Evolutionary conservation across 2,888 invertebrate genomes (phyloP).

Genomic region (Tyria jacobaeae): DNA sequence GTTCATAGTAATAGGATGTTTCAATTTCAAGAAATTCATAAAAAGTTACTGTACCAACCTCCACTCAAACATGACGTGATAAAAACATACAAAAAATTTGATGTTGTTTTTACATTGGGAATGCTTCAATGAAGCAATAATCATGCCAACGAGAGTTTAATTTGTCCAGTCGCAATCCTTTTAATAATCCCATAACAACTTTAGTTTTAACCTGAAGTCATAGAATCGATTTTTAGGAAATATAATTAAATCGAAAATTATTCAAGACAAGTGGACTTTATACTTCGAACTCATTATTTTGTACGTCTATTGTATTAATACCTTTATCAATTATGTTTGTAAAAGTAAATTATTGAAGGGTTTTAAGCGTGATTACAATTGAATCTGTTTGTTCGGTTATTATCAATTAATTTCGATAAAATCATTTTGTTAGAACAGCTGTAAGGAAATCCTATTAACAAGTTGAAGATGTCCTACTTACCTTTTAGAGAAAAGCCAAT

Average conservation of each 20-base stretch:
- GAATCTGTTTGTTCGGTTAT: conserved; percentile 9
- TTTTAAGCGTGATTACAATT: conserved; percentile 29
- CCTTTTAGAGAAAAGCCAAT: not conserved
- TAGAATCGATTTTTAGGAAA: conserved; percentile 39
- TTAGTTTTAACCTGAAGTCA: too few species aligned
- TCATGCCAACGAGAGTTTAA: too few species aligned
- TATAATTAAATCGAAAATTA: conserved; percentile 39
- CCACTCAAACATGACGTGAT: too few species aligned
- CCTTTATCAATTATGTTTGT: conserved; percentile 43
- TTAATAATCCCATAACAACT: too few species aligned
- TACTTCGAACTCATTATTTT: conserved; percentile 26
- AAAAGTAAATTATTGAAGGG: conserved; percentile 34
- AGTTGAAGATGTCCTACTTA: not conserved
- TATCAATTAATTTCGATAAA: conserved; percentile 11
- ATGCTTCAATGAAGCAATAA: too few species aligned
- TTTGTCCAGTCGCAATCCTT: too few species aligned
- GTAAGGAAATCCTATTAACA: conserved; percentile 9
- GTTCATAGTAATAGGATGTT: too few species aligned
- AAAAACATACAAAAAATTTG: too few species aligned
- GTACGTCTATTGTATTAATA: conserved; percentile 20
- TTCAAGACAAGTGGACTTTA: conserved; percentile 32
- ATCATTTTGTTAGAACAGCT: conserved; percentile 13
- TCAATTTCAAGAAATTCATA: too few species aligned
- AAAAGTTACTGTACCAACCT: too few species aligned
- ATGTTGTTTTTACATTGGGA: too few species aligned